Evolutionary conservation across 2,113 vertebrate species (phyloP).

Genomic region (Poicephalus meyeri): DNA sequence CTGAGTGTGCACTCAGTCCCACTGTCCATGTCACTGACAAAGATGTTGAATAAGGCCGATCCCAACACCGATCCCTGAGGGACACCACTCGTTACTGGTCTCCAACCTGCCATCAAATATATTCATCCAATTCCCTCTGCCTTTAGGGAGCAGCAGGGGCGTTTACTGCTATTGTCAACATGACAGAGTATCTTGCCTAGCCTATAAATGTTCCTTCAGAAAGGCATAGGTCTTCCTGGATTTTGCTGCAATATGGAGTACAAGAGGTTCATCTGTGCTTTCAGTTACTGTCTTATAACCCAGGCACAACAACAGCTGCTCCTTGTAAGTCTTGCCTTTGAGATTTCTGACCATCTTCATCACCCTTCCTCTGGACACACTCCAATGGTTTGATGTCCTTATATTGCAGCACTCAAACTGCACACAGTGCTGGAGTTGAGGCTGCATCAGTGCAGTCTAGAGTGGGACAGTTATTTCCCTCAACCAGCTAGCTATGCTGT

Average conservation of each 20-base stretch:
- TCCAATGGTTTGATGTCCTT: not conserved
- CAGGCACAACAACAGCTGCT: not conserved
- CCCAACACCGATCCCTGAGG: not conserved
- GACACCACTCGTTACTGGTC: not conserved
- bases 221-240: not conserved
- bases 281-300: not conserved
- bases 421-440: not conserved
- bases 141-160: not conserved
- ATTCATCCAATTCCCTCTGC: not conserved
- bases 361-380: not conserved
- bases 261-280: not conserved
- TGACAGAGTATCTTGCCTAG: not conserved
- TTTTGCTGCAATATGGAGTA: not conserved
- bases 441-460: not conserved
- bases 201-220: not conserved
- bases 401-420: not conserved
- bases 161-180: not conserved
- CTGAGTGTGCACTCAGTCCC: not conserved
- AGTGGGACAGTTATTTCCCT: not conserved
- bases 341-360: not conserved
- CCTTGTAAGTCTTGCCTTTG: rapidly evolving
- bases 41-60: not conserved
- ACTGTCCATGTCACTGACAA: not conserved
- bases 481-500: rapidly evolving
- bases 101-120: not conserved